Evolutionary conservation across 1,140 invertebrate species (phyloP).

Genomic region (Cydia pomonella): DNA sequence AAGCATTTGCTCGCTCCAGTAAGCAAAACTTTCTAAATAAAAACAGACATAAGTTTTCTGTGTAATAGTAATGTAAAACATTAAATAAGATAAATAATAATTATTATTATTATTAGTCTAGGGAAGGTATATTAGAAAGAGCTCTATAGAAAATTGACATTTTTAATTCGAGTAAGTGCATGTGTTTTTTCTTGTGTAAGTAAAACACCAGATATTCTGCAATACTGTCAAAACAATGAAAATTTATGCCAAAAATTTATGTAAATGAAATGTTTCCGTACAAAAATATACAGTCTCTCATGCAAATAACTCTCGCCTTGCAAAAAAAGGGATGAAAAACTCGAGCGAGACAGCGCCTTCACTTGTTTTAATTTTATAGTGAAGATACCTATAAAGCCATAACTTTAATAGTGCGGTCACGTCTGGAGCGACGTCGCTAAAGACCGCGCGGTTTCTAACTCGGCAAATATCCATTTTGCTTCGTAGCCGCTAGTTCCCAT

Average conservation of each 20-base stretch:
- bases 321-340: background rate
- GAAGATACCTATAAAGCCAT: constrained; percentile 40
- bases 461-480: constrained; percentile 51
- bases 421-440: constrained; percentile 32
- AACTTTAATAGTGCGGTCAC: constrained; percentile 48
- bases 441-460: constrained; percentile 38
- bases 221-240: background rate
- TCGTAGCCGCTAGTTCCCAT: constrained; percentile 37
- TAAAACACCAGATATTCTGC: background rate
- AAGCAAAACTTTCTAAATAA: background rate
- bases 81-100: no score
- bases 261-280: background rate
- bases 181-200: no score
- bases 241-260: background rate
- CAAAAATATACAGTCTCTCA: background rate
- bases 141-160: no score
- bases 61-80: no score
- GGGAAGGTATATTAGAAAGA: no score
- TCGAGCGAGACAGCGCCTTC: background rate
- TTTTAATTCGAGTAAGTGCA: no score
- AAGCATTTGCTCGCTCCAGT: background rate
- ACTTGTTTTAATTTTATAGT: constrained; percentile 33
- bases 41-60: background rate
- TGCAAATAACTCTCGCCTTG: background rate
- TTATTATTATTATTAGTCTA: no score